Base-by-base conservation (phyloP, 2,888 invertebrate species). In the Nomada ruficornis region DNA sequence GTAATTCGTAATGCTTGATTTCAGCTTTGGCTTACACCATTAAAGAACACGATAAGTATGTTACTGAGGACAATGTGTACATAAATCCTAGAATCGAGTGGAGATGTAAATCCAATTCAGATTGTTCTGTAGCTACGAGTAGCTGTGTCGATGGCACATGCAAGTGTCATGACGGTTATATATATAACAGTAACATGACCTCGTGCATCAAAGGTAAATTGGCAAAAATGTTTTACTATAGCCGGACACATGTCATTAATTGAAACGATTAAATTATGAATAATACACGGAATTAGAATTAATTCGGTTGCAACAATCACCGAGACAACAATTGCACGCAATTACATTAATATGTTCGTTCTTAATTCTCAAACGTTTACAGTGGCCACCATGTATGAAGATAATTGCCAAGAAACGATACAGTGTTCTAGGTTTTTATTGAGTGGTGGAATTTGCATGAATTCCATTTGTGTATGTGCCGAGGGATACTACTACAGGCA, bases 401-500 rank as follows among this genome's bases (percentile, higher is more conserved):
- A 89, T 26, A 5, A 29, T 13, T 92, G 91, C 77, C 78, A 82
- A 15, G 92, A 92, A 65, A 86, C 88, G 15, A 44, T 84, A 11
- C 91, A 92, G 72, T 92, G 92, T 67, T 89, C 89, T 2, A 68
- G 73, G 68, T 88, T 88, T 77, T 84, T 92, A 59, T 72, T 73
- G 4, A 74, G 65, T 7, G 92, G 92, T 70, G 91, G 82, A 44
- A 73, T 54, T 52, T 92, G 92, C 70, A 57, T 76, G 4, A 63
- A 86, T n/a, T 76, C 83, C 26, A 55, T n/a, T 20, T 92, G 92
- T 73, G 73, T 44, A 2, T 92, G 92, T 73, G 63, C 60, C 15
- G 60, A 83, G 11, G 90, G 90, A 55, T 92, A 89, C 73, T 90
- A 92, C 73, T 92, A 92, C 70, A 67, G 90, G 7, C 91, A 91